A percentile compares a stretch with the other conserved stretches of the same genome.
phyloP scores from a whole-genome alignment of 1,140 invertebrate species.

The Drosophila seguyi region DNA sequence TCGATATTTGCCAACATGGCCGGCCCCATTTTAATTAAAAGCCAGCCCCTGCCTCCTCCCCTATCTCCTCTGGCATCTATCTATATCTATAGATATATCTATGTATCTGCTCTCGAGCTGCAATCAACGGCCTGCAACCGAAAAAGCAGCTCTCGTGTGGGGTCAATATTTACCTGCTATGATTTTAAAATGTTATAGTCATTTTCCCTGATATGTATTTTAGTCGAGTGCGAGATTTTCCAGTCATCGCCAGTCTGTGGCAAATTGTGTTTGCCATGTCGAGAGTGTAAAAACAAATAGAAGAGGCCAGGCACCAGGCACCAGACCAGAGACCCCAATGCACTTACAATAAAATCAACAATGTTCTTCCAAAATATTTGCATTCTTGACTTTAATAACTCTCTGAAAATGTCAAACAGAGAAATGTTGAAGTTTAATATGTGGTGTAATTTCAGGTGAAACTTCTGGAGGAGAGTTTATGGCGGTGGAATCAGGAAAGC shows the following conservation, averaged over 20 bases:
- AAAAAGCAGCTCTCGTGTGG: constrained; percentile 12
- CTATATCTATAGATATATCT: neutral
- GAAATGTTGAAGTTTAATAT: neutral
- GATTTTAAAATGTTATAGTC: constrained; percentile 72
- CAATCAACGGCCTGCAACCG: constrained; percentile 28
- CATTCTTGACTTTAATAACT: constrained; percentile 15
- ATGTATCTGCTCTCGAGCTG: constrained; percentile 18
- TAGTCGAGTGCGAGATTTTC: constrained; percentile 42
- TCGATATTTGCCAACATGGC: constrained; percentile 50
- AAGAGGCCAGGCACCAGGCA: constrained; percentile 1
- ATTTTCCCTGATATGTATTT: constrained; percentile 48
- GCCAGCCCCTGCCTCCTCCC: neutral
- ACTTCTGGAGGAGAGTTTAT: neutral
- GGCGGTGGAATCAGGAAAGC: neutral
- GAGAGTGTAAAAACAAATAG: constrained; percentile 63
- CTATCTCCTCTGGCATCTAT: neutral
- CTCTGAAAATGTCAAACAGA: neutral
- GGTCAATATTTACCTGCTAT: constrained; percentile 69
- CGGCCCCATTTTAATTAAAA: constrained; percentile 64
- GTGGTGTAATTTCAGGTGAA: neutral
- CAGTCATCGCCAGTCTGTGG: constrained; percentile 33
- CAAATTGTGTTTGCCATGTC: constrained; percentile 59
- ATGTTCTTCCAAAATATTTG: constrained; percentile 15
- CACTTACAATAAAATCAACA: constrained; percentile 50
- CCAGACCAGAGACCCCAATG: constrained; percentile 10